These are phyloP conservation scores for Sarcoramphus papa DNA, from an alignment of 2,797 vertebrate species.

Conservation along the genomic window DNA sequence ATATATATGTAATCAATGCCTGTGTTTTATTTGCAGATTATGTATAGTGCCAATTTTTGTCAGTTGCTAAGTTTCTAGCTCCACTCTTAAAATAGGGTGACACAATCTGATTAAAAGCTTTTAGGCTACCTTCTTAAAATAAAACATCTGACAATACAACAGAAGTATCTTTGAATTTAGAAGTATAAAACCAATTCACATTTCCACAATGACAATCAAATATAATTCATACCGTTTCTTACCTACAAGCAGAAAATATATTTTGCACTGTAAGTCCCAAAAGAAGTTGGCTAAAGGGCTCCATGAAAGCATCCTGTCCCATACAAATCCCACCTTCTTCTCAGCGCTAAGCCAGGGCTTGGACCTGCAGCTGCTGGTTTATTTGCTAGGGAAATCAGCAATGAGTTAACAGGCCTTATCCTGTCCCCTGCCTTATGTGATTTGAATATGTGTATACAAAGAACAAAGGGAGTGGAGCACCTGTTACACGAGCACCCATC, in stretches of 20 bases:
- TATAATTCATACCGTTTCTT: slow-evolving; percentile 45
- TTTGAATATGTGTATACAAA: slow-evolving; percentile 83
- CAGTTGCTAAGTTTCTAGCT: background rate
- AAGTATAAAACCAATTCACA: background rate
- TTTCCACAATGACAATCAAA: background rate
- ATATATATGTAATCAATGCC: background rate
- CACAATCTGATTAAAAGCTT: slow-evolving; percentile 4
- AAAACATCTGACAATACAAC: background rate
- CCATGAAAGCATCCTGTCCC: slow-evolving; percentile 87
- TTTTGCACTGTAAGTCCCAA: slow-evolving; percentile 63
- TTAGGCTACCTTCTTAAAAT: slow-evolving; percentile 13
- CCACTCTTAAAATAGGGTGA: background rate
- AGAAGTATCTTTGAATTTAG: background rate
- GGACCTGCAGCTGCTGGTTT: slow-evolving; percentile 73
- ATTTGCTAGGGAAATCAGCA: slow-evolving; percentile 82
- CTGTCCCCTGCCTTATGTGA: slow-evolving; percentile 72
- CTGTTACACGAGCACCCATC: slow-evolving; percentile 69
- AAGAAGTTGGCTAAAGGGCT: slow-evolving; percentile 68
- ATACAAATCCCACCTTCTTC: slow-evolving; percentile 50
- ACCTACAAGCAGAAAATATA: slow-evolving; percentile 76
- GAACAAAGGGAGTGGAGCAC: slow-evolving; percentile 76
- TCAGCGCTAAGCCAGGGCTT: slow-evolving; percentile 14
- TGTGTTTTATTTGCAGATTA: background rate
- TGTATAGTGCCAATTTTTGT: background rate
- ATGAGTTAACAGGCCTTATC: slow-evolving; percentile 74